phyloP scores from a whole-genome alignment of 2,888 invertebrate species.

The Chirona hameri region DNA sequence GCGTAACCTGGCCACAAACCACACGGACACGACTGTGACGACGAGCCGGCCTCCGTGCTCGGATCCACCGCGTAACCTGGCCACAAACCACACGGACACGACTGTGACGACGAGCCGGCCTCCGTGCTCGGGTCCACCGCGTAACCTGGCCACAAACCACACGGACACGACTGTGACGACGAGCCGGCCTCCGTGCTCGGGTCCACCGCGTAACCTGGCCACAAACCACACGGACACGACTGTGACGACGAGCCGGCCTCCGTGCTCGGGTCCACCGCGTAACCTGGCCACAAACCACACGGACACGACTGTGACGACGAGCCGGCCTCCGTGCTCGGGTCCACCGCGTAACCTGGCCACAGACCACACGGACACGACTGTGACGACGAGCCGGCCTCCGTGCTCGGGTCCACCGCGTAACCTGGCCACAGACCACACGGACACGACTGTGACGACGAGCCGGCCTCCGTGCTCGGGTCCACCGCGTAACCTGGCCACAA shows the following conservation, averaged over 20 bases:
- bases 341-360: too few species aligned
- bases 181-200: too few species aligned
- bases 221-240: not conserved
- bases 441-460: not conserved
- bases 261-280: constrained; percentile 89
- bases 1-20: constrained; percentile 59
- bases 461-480: constrained; percentile 77
- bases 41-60: too few species aligned
- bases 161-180: too few species aligned
- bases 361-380: not conserved
- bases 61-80: constrained; percentile 37
- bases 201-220: too few species aligned
- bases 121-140: too few species aligned
- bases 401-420: constrained; percentile 90
- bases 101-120: too few species aligned
- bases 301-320: too few species aligned
- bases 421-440: not conserved
- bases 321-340: too few species aligned
- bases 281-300: constrained; percentile 45
- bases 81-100: not conserved
- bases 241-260: constrained; percentile 48
- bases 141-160: not conserved
- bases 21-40: not conserved
- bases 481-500: constrained; percentile 63
- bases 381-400: constrained; percentile 52